Evolutionary conservation across 2,888 invertebrate genomes (phyloP), one percentile per base, ranked within the genome.

Genomic region (Drosophila meridionalis): DNA sequence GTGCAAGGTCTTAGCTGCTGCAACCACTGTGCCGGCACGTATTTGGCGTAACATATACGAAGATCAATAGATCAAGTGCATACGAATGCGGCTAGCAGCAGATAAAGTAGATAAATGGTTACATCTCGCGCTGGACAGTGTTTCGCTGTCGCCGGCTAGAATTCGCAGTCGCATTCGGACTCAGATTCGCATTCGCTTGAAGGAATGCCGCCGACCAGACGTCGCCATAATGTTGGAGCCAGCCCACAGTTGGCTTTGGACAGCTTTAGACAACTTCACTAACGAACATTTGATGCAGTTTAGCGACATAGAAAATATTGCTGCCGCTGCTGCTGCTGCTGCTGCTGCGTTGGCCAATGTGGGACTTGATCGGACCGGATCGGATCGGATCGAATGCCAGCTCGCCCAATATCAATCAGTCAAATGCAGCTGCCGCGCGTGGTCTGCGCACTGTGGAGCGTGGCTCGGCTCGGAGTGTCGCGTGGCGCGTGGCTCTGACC

Each of bases 11-110:
- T 38, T 8, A 8, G 38, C 38, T 30, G 28, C 14, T 47, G 20
- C 12, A 4, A 0, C 58, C 65, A 70, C 42, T 36, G 59, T 63
- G 62, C 47, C 6, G 14, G 47, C 59, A 38, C 43, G 64, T 75
- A 72, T 71, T 74, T 75, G 72, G 71, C 69, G 78, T 67, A 86
- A 81, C 76, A 67, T 76, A 89, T 70, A 80, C 87, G 85, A 87
- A 89, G 89, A 87, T 87, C 89, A 87, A 87, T 89, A 87, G 87
- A 87, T 87, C 89, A 87, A 87, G 89, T 89, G 87, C 87, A 87
- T 78, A 60, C 74, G 78, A 83, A 76, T 76, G 83, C 75, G 73
- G 66, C 74, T 67, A 81, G 73, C 72, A 52, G 52, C 52, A 52
- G 52, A 52, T 52, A 52, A 52, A 62, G 66, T 68, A 74, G 82